Conservation (phyloP, 1,140 invertebrate genomes). For the Drosophila serrata region DNA sequence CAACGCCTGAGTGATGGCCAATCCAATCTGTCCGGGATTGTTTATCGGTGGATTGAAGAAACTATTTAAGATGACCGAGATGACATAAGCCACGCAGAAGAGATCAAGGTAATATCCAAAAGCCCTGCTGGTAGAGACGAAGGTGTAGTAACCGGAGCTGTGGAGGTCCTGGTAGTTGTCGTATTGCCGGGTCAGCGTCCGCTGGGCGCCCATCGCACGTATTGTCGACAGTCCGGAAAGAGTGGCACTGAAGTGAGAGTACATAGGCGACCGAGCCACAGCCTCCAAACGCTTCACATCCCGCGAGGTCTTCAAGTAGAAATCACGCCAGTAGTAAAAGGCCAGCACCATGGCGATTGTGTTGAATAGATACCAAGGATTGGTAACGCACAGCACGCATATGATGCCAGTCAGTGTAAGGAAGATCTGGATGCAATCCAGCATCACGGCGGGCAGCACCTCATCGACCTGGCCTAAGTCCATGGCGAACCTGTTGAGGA, state of each 20-base stretch:
- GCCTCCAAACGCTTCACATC: slow-evolving; percentile 96
- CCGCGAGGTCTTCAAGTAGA: slow-evolving; percentile 93
- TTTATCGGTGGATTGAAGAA: slow-evolving; percentile 86
- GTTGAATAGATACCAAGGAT: slow-evolving; percentile 91
- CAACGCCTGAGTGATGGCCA: slow-evolving; percentile 94
- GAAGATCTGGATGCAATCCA: slow-evolving; percentile 91
- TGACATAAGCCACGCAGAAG: slow-evolving; percentile 90
- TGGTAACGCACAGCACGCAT: slow-evolving; percentile 90
- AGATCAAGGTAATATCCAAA: slow-evolving; percentile 92
- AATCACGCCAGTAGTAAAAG: slow-evolving; percentile 91
- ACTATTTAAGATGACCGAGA: slow-evolving; percentile 88
- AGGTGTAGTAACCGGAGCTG: slow-evolving; percentile 91
- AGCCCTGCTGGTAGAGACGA: slow-evolving; percentile 92
- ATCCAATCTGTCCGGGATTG: slow-evolving; percentile 89
- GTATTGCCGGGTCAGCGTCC: slow-evolving; percentile 89
- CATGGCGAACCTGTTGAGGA: slow-evolving; percentile 92
- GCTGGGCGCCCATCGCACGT: slow-evolving; percentile 88
- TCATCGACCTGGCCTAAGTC: slow-evolving; percentile 88
- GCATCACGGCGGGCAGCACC: slow-evolving; percentile 86
- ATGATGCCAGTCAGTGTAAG: slow-evolving; percentile 91
- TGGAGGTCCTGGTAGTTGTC: slow-evolving; percentile 89
- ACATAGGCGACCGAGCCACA: slow-evolving; percentile 91
- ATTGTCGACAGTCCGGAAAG: slow-evolving; percentile 92
- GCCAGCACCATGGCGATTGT: slow-evolving; percentile 89
- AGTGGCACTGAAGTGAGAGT: slow-evolving; percentile 91